Conservation (phyloP, 2,113 vertebrate genomes). For the Calyptomena viridis region DNA sequence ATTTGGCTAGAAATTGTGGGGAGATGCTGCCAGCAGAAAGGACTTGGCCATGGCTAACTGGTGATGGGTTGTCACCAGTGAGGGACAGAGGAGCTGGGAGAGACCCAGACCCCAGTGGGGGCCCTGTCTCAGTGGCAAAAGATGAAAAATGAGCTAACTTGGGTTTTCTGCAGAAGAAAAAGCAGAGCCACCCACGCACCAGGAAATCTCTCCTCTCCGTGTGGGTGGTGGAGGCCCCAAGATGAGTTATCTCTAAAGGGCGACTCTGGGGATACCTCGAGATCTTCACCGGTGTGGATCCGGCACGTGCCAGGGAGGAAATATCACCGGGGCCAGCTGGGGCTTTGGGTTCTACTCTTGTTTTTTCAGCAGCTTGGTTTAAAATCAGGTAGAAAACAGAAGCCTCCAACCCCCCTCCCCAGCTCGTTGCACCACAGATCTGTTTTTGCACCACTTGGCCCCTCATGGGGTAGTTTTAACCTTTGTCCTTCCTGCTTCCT, state of each 20-base stretch:
- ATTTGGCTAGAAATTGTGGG: rapidly evolving
- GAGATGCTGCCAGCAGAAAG: background rate
- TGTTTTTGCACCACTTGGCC: rapidly evolving
- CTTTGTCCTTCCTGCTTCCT: background rate
- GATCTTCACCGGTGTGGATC: constrained; percentile 58
- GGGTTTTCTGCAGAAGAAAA: constrained; percentile 62
- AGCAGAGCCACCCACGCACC: constrained; percentile 69
- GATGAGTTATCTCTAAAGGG: constrained; percentile 78
- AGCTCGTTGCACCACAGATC: rapidly evolving
- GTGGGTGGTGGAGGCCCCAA: constrained; percentile 73
- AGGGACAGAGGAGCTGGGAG: background rate
- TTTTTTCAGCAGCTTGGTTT: background rate
- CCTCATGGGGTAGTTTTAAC: background rate
- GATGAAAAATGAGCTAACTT: constrained; percentile 18
- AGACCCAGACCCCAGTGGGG: background rate
- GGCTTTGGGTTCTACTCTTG: background rate
- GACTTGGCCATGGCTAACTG: rapidly evolving
- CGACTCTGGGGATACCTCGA: constrained; percentile 79
- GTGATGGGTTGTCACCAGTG: background rate
- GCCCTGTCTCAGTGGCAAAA: background rate
- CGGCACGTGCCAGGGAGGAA: background rate
- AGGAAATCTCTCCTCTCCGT: constrained; percentile 77
- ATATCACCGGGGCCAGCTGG: background rate
- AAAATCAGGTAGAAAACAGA: background rate
- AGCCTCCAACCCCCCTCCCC: background rate